Evolutionary conservation across 2,113 vertebrate species (phyloP).

Genomic region (Sporophila hypoxantha): DNA sequence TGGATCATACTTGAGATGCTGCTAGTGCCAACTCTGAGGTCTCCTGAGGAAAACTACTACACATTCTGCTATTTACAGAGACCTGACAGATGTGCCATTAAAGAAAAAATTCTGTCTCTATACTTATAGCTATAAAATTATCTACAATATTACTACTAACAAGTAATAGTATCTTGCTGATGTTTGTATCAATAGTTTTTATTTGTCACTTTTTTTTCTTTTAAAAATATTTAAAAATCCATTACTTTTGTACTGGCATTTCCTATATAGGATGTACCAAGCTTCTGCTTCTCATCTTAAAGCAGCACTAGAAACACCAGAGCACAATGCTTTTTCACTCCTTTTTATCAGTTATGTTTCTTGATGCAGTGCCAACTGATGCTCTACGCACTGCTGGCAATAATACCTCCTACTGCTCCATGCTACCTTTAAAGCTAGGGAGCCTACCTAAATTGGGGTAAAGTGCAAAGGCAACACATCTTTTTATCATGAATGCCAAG

Average conservation of each 20-base stretch:
- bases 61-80: not conserved
- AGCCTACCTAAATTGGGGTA: not conserved
- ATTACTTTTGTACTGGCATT: not conserved
- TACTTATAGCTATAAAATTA: not conserved
- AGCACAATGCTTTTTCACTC: not conserved
- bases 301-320: not conserved
- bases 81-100: not conserved
- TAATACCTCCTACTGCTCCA: not conserved
- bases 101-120: not conserved
- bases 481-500: not conserved
- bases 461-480: not conserved
- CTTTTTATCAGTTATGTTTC: not conserved
- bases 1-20: accelerated
- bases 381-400: not conserved
- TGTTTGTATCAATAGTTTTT: not conserved
- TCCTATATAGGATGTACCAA: not conserved
- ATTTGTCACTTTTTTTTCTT: not conserved
- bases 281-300: not conserved
- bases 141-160: not conserved
- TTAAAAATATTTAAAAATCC: not conserved
- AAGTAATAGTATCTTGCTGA: not conserved
- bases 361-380: not conserved
- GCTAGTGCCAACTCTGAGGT: not conserved
- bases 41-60: not conserved
- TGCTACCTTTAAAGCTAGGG: not conserved